Conservation (phyloP, 2,797 vertebrate species). For the Tympanoctomys barrerae region DNA sequence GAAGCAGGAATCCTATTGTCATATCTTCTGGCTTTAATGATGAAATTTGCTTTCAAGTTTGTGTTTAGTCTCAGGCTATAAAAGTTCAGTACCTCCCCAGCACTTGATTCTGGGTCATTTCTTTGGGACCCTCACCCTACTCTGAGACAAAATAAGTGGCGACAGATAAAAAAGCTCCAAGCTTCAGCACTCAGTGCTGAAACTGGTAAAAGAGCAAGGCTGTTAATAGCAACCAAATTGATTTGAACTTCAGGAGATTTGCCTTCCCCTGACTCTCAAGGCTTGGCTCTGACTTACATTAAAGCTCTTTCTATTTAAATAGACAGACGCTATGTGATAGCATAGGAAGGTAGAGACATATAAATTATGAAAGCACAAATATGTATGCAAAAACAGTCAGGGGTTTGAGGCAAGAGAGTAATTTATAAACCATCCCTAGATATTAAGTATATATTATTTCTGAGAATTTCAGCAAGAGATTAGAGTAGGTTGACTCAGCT, state of each 20-base stretch:
- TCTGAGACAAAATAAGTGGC: conserved; percentile 78
- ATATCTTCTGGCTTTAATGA: conserved; percentile 83
- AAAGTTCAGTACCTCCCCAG: conserved; percentile 82
- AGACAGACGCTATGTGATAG: conserved; percentile 28
- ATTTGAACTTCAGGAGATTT: conserved; percentile 69
- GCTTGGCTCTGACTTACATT: conserved; percentile 58
- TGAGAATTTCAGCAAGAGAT: conserved; percentile 41
- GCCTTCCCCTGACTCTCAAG: conserved; percentile 65
- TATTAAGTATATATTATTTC: conserved; percentile 34
- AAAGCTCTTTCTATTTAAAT: conserved; percentile 65
- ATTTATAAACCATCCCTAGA: conserved; percentile 48
- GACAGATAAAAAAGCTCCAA: conserved; percentile 53
- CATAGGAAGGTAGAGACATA: neutral
- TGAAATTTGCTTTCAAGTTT: conserved; percentile 83
- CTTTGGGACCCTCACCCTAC: conserved; percentile 67
- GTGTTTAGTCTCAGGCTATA: conserved; percentile 70
- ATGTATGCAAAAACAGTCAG: conserved; percentile 33
- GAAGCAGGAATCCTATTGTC: conserved; percentile 82
- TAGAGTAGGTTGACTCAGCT: conserved; percentile 6
- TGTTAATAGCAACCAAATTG: conserved; percentile 73
- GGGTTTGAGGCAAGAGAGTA: conserved; percentile 6
- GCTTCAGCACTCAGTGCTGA: conserved; percentile 66
- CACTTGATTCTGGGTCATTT: conserved; percentile 82
- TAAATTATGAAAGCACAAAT: conserved; percentile 45
- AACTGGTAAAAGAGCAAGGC: conserved; percentile 69